Conservation (phyloP, 2,113 vertebrate genomes). For the Dipodomys ordii region DNA sequence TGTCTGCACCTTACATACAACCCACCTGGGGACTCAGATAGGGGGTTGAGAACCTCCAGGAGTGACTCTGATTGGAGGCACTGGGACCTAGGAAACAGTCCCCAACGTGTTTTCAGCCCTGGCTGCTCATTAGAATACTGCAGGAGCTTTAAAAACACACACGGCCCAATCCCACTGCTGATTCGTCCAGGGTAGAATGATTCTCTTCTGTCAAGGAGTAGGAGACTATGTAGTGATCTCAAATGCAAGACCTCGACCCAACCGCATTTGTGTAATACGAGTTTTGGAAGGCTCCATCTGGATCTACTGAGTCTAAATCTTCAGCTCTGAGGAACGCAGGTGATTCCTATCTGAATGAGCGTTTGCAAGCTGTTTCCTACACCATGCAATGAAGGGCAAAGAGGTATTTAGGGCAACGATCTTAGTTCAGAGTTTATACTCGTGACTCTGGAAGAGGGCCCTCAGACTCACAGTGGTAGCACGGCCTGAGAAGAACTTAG, state of each 20-base stretch:
- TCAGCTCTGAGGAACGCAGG: neutral
- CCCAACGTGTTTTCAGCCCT: neutral
- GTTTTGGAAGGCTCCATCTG: neutral
- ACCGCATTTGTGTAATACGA: neutral
- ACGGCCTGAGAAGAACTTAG: neutral
- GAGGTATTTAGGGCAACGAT: neutral
- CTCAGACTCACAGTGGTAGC: neutral
- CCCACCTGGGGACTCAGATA: neutral
- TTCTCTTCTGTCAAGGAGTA: neutral
- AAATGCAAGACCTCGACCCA: neutral
- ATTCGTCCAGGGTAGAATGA: neutral
- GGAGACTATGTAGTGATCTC: neutral
- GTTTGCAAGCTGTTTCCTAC: neutral
- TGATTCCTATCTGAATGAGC: neutral
- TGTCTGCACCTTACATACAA: too few species aligned
- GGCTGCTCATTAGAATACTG: neutral
- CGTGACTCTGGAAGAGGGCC: neutral
- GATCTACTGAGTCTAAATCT: neutral
- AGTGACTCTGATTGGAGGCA: neutral
- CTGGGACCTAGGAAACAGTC: neutral
- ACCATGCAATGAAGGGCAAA: neutral
- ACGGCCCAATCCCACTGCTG: neutral
- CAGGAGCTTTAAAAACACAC: neutral
- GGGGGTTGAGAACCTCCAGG: neutral
- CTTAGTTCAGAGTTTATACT: neutral